Evolutionary conservation across 2,888 invertebrate species (phyloP).

Genomic region (Chymomyza fuscimana): DNA sequence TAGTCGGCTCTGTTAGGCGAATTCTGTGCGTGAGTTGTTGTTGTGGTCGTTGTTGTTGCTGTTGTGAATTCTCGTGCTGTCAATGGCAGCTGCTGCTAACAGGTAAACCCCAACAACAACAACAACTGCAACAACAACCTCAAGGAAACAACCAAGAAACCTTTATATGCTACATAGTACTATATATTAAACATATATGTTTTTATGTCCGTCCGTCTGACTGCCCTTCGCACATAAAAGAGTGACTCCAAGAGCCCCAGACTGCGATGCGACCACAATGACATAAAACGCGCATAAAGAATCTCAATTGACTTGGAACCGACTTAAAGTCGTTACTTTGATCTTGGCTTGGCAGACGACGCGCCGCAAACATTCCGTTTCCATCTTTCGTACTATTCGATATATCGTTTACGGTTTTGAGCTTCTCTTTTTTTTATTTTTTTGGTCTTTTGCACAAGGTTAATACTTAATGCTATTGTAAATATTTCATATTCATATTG

Average conservation of each 20-base stretch:
- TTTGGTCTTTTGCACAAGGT: conserved; percentile 65
- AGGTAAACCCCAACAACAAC: conserved; percentile 6
- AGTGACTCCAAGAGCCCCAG: conserved; percentile 11
- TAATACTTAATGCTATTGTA: conserved; percentile 57
- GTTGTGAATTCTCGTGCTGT: conserved; percentile 23
- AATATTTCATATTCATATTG: conserved; percentile 34
- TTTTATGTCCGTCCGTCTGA: conserved; percentile 26
- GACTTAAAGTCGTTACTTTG: background rate
- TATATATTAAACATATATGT: background rate
- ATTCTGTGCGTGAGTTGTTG: background rate
- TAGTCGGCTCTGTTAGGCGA: background rate
- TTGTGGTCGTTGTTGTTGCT: background rate
- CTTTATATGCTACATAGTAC: background rate
- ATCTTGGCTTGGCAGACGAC: background rate
- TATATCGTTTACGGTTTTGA: background rate
- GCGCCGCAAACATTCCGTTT: background rate
- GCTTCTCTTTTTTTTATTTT: conserved; percentile 5
- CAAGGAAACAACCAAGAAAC: conserved; percentile 55
- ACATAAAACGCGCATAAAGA: conserved; percentile 61
- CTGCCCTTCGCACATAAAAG: conserved; percentile 54
- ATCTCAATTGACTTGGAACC: conserved; percentile 58
- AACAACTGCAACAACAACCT: conserved; percentile 23
- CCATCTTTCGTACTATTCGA: conserved; percentile 14
- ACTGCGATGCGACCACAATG: conserved; percentile 31
- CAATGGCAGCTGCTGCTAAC: conserved; percentile 19